Base-by-base conservation (phyloP, 2,113 vertebrate genomes). In the Tapirus terrestris region DNA sequence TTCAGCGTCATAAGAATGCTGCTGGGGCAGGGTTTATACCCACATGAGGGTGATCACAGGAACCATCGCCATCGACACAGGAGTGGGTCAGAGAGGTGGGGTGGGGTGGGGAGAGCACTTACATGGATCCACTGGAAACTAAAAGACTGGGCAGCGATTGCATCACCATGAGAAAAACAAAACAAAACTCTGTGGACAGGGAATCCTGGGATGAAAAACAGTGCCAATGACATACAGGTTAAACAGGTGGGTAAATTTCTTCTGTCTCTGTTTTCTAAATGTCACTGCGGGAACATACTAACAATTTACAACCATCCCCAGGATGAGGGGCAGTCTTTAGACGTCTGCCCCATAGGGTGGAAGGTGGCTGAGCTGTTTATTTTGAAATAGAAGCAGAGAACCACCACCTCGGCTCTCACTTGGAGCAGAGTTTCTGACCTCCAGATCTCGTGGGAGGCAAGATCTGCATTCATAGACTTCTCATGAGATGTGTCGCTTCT, bases 381-480 rank as follows among this genome's bases (percentile, higher is more conserved):
- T 20, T 43, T 43, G 23, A 53, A 73, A 31, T 14, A 7, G 45
- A 80, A 53, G 75, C 61, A 39, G 73, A 61, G 25, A 29, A 6
- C 29, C 33, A 36, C 23, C 5, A 13, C 11, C 45, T 20, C 3
- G 12, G 6, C 5, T 5, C 17, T 68, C 70, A 99, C 99, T 98
- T 99, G 99, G 3, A 99, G 96, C 63, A 99, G 97, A 0, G 99
- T 99, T 95, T 99, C 99, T 0, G 99, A 99, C 33, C 99, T 99
- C 99, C 99, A 99, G 98, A 99, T 99, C 97, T 99, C 99, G 96
- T 99, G 99, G 58, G 99, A 99, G 11, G 99, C 99, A 0, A 99
- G 99, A 97, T 99, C 99, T 45, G 99, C 99, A 0, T 99, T 99
- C 68, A 99, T 99, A 0, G 99, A 99, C 1, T 99, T 99, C 97